phyloP scores from a whole-genome alignment of 2,888 invertebrate genomes.

The Pyrocoelia pectoralis region DNA sequence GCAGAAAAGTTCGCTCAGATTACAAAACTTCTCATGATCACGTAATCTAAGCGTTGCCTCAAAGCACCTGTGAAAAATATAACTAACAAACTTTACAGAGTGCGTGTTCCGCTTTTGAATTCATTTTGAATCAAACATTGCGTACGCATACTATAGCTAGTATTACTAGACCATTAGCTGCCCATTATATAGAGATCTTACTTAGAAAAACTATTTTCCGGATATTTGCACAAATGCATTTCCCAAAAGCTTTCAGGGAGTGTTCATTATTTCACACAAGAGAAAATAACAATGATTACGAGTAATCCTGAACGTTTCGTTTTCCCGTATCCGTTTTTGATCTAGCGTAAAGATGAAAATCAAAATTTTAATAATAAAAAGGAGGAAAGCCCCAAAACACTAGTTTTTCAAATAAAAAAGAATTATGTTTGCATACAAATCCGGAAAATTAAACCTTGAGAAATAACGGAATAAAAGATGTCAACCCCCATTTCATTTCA shows the following conservation, averaged over 20 bases:
- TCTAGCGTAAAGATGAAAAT: background rate
- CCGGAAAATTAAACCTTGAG: slow-evolving; percentile 8
- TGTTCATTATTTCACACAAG: background rate
- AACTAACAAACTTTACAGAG: too few species aligned
- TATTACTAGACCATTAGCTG: background rate
- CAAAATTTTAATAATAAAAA: too few species aligned
- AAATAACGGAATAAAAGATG: slow-evolving; percentile 10
- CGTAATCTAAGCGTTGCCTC: too few species aligned
- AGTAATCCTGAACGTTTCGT: background rate
- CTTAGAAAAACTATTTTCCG: slow-evolving; percentile 1
- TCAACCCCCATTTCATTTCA: slow-evolving; percentile 10
- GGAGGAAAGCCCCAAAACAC: too few species aligned
- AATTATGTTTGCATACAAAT: slow-evolving; percentile 4
- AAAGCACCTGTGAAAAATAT: too few species aligned
- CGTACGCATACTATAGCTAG: too few species aligned
- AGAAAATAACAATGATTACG: background rate
- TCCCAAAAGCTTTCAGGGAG: background rate
- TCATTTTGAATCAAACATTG: too few species aligned
- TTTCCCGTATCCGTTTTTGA: background rate
- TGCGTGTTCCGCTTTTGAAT: too few species aligned
- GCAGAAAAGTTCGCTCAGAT: too few species aligned
- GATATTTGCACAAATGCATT: background rate
- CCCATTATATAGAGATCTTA: background rate
- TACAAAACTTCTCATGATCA: too few species aligned
- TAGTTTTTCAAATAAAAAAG: background rate